phyloP scores from a whole-genome alignment of 1,140 invertebrate species.

The Pristionchus pacificus region DNA sequence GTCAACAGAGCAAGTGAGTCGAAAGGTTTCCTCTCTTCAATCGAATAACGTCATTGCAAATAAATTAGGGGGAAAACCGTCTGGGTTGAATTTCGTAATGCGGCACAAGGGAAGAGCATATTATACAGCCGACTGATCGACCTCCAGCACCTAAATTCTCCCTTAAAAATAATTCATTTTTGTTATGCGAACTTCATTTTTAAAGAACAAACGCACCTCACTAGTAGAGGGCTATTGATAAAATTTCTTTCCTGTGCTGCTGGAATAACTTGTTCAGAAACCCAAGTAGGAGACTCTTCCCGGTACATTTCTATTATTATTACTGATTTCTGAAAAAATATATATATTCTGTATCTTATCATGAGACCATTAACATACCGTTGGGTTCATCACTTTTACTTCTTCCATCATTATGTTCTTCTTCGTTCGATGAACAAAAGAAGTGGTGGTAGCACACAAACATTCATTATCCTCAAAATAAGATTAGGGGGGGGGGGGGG shows the following conservation, averaged over 20 bases:
- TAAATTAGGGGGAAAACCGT: slow-evolving; percentile 13
- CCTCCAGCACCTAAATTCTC: not conserved
- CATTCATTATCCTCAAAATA: slow-evolving; percentile 35
- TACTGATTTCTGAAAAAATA: slow-evolving; percentile 15
- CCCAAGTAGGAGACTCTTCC: slow-evolving; percentile 5
- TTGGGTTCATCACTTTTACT: slow-evolving; percentile 32
- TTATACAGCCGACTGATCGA: slow-evolving; percentile 12
- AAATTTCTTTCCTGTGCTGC: not conserved
- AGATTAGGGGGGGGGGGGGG: too few relatives aligned
- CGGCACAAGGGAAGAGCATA: slow-evolving; percentile 11
- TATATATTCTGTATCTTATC: not conserved
- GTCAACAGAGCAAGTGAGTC: slow-evolving; percentile 44
- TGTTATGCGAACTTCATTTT: not conserved
- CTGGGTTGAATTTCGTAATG: slow-evolving; percentile 10
- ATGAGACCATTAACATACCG: not conserved
- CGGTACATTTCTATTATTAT: slow-evolving; percentile 8
- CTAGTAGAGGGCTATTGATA: slow-evolving; percentile 1
- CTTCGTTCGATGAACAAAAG: slow-evolving; percentile 29
- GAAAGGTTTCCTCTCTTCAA: slow-evolving; percentile 46
- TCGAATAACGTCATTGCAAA: slow-evolving; percentile 3
- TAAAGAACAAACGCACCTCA: not conserved
- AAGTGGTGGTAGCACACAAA: slow-evolving; percentile 21
- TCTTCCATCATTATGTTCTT: slow-evolving; percentile 23
- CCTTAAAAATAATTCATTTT: slow-evolving; percentile 12
- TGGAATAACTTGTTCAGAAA: not conserved